These are phyloP conservation scores for Ophion ellenae DNA, from an alignment of 2,888 invertebrate genomes.

Conservation along the genomic window DNA sequence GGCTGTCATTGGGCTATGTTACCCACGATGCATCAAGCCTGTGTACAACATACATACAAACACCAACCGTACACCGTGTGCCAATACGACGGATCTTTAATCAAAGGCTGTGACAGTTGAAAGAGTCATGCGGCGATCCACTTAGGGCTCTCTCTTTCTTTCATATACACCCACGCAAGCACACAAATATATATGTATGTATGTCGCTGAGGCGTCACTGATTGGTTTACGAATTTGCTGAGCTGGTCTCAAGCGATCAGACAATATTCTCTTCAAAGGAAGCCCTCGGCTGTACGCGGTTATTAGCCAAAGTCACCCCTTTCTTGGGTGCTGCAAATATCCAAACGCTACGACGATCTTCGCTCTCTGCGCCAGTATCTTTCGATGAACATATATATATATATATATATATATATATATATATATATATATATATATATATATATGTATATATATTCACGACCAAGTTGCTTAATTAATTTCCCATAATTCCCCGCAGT, in stretches of 20 bases:
- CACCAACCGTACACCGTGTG: not conserved
- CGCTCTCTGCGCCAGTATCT: slow-evolving; percentile 37
- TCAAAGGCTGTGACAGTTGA: slow-evolving; percentile 43
- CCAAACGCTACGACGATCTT: slow-evolving; percentile 41
- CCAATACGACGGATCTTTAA: slow-evolving; percentile 43
- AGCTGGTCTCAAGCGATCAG: slow-evolving; percentile 74
- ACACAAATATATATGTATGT: slow-evolving; percentile 19
- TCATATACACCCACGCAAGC: not conserved
- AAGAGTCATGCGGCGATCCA: slow-evolving; percentile 45
- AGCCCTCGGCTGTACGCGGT: slow-evolving; percentile 51
- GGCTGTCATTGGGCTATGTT: slow-evolving; percentile 2
- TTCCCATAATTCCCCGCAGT: slow-evolving; percentile 46
- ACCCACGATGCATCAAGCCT: slow-evolving; percentile 6
- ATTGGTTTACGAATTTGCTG: slow-evolving; percentile 78
- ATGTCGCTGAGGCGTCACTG: slow-evolving; percentile 75
- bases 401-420: slow-evolving; percentile 6
- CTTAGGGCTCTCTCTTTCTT: slow-evolving; percentile 38
- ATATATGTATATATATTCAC: slow-evolving; percentile 18
- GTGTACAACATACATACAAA: slow-evolving; percentile 7
- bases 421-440: slow-evolving; percentile 12
- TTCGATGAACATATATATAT: not conserved
- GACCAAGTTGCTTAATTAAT: slow-evolving; percentile 66
- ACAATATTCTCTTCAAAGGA: slow-evolving; percentile 65
- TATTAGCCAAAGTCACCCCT: slow-evolving; percentile 61
- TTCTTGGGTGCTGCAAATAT: slow-evolving; percentile 46